These are phyloP conservation scores for Nothura maculosa DNA, from an alignment of 2,797 vertebrate species.

Conservation along the genomic window DNA sequence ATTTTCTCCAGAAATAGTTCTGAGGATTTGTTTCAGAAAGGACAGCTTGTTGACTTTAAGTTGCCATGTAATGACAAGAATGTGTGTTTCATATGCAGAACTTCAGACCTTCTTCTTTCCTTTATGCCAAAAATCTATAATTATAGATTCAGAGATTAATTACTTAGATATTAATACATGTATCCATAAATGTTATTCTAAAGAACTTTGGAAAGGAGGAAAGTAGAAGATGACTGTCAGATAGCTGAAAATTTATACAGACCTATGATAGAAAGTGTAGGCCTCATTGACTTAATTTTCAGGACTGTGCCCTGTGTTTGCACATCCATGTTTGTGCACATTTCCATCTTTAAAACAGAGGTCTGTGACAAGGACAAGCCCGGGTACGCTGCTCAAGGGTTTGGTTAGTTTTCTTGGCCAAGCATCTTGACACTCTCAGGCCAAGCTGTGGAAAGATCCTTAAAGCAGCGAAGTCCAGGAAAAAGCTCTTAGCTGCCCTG, in stretches of 20 bases:
- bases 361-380: background rate
- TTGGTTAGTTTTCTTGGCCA: background rate
- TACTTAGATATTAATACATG: background rate
- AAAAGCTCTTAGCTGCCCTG: background rate
- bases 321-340: background rate
- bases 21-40: slow-evolving; percentile 20
- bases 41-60: slow-evolving; percentile 35
- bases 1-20: background rate
- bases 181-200: background rate
- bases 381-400: background rate
- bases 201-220: background rate
- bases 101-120: background rate
- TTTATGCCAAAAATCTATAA: background rate
- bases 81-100: slow-evolving; percentile 9
- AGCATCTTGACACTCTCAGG: background rate
- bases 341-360: background rate
- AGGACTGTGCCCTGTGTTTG: background rate
- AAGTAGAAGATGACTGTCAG: background rate
- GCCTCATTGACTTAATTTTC: background rate
- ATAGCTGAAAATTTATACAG: background rate
- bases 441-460: background rate
- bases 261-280: background rate
- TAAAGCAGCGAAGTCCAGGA: background rate
- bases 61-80: slow-evolving; percentile 11
- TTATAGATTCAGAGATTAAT: background rate